Base-by-base conservation (phyloP, 2,888 invertebrate genomes). In the Melitaea athalia region DNA sequence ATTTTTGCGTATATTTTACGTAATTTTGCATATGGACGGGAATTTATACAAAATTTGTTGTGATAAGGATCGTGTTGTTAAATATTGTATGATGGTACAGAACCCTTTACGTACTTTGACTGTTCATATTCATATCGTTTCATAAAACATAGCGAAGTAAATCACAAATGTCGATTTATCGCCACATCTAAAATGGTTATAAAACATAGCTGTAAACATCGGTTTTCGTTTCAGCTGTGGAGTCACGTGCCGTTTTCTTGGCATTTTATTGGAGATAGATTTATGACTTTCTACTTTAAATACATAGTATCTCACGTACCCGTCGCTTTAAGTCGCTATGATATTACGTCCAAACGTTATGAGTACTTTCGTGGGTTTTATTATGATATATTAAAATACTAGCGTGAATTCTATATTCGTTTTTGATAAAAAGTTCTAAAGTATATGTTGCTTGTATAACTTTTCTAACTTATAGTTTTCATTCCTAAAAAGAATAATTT, bases 191-290 rank as follows among this genome's bases (percentile, higher is more conserved):
- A 77, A 78, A 81, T 76, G 74, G 75, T 75, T 76, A 80, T 86
- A 85, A 87, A 87, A 84, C 80, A 78, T 79, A 76, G 78, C 78
- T 80, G 83, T 87, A 86, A 87, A 87, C 84, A 84, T 83, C 77
- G 75, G 73, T 75, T 76, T 76, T 74, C 77, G 76, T 80, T 80
- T 76, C 75, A 77, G 79, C 76, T 77, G 77, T 77, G 76, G 69
- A 84, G 84, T 85, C 87, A 87, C 86, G 86, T 84, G 83, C 81
- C 74, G 73, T 77, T 79, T 77, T 79, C 79, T 83, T 80, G 76
- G 75, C 77, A 72, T 86, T 89, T 90, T 88, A 89, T 87, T 85
- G 82, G 81, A 77, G 79, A 82, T 78, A 77, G 82, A 86, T 89
- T 89, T 88, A 89, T 82, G 84, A 79, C 75, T 78, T 75, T 79